phyloP scores from a whole-genome alignment of 2,113 vertebrate genomes.

The Calonectris borealis region DNA sequence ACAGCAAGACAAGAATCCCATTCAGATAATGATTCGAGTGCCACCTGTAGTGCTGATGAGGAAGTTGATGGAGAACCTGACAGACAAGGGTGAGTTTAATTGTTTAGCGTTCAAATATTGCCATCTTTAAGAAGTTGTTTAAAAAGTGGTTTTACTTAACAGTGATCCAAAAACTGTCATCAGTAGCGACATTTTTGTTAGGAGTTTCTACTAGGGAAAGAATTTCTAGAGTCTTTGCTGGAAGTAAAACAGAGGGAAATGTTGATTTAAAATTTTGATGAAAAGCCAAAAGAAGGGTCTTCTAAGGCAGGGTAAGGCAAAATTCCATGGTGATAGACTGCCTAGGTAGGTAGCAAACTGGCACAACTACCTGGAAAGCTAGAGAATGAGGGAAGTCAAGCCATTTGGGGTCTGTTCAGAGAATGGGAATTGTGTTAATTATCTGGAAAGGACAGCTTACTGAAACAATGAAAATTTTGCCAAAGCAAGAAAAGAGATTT shows the following conservation, averaged over 20 bases:
- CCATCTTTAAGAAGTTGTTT: neutral
- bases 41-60: slow-evolving; percentile 98
- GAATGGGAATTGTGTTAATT: neutral
- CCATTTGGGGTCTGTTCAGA: neutral
- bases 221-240: neutral
- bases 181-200: neutral
- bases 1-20: slow-evolving; percentile 72
- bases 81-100: slow-evolving; percentile 81
- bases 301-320: neutral
- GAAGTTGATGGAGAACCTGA: slow-evolving; percentile 93
- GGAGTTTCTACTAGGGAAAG: neutral
- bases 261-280: neutral
- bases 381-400: neutral
- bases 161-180: neutral
- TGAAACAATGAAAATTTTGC: neutral
- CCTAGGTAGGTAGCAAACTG: neutral
- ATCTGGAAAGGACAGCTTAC: neutral
- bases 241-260: neutral
- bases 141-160: neutral
- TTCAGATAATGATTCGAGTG: slow-evolving; percentile 96
- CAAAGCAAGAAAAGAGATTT: neutral
- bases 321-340: neutral
- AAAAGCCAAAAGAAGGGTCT: neutral
- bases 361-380: neutral
- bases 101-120: neutral